Base-by-base conservation (phyloP, 1,140 invertebrate genomes). In the Cyclargus thomasi region DNA sequence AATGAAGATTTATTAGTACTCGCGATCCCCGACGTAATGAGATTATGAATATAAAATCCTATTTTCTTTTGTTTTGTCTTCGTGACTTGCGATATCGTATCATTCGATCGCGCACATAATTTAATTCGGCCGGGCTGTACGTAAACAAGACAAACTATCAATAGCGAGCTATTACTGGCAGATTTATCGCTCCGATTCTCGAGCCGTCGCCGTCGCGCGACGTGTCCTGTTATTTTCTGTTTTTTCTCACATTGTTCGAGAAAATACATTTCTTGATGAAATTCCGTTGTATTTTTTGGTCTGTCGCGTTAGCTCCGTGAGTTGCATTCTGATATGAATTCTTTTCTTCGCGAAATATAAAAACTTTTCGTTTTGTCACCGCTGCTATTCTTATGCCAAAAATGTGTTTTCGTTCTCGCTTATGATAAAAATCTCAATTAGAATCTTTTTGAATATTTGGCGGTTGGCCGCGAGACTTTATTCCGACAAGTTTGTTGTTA, bases 141-240 rank as follows among this genome's bases (percentile, higher is more conserved):
- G 18, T 55, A 55, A 17, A 55, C 16, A 55, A 55, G 18, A 55
- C 16, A 55, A 55, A 55, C 53, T 55, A 55, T 55, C 53, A 55
- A 55, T 55, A 18, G 7, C 8, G 18, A 18, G 18, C n/a, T 55
- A 20, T 55, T 55, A 55, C n/a, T 17, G 18, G 7, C 18, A 55
- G 53, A 55, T 55, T 55, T 55, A 55, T 55, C 17, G 18, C 18
- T n/a, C 7, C 53, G 53, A 18, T 55, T 55, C 17, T 17, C 7
- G 53, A 55, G 18, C 47, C 47, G 29, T 29, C 29, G 29, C 29
- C 29, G 29, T 47, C 39, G 10, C 39, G 39, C 39, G 39, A 47
- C 39, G 39, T 47, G 39, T 47, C 39, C 39, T 47, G 39, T 47
- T 47, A 47, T 47, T 47, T 47, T 47, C 39, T 47, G 39, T 47